Base-by-base conservation (phyloP, 92 coral and sea anemone species). In the Hydrozoanthus gracilis region DNA sequence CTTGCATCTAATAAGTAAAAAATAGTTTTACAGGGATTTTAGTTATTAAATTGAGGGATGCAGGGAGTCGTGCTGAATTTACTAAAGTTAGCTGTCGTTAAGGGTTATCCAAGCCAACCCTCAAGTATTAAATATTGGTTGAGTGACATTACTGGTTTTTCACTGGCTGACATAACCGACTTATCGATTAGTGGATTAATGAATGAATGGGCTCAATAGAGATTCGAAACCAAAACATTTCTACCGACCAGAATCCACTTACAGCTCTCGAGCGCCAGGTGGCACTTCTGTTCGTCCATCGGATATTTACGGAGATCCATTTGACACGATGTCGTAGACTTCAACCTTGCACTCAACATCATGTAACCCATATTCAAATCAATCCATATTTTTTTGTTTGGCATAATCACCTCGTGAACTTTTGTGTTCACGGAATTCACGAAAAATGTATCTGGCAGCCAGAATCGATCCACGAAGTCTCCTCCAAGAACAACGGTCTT, bases 211-310 rank as follows among this genome's bases (percentile, higher is more conserved):
- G 39, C 39, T 27, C 39, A 27, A 27, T 27, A 27, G 39, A 27
- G 39, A 27, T 27, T 27, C 39, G 39, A 27, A 27, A 27, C 39
- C 39, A 54, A 13, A 54, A 13, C 60, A 54, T 5, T 54, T 54
- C 8, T 2, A 58, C 12, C 12, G 12, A 13, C 15, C 15, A 8
- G 11, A n/a, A n/a, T 11, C 12, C 54, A 96, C 99, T 95, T 45
- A 96, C 99, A 96, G 89, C 99, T 96, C 89, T 96, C 99, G 47
- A 96, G 90, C 20, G 99, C 95, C 65, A 96, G 88, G 79, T 93
- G 95, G 51, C 99, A 96, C 11, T 87, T 88, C 82, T 96, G 99
- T 10, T 60, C 78, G 82, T 96, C 99, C 95, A 95, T 94, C 0
- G 99, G 99, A 71, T 96, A 96, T 68, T 89, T 93, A 4, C 93